Evolutionary conservation across 2,797 vertebrate genomes (phyloP), one percentile per base, ranked within the genome.

Genomic region (Premnoplex brunnescens): DNA sequence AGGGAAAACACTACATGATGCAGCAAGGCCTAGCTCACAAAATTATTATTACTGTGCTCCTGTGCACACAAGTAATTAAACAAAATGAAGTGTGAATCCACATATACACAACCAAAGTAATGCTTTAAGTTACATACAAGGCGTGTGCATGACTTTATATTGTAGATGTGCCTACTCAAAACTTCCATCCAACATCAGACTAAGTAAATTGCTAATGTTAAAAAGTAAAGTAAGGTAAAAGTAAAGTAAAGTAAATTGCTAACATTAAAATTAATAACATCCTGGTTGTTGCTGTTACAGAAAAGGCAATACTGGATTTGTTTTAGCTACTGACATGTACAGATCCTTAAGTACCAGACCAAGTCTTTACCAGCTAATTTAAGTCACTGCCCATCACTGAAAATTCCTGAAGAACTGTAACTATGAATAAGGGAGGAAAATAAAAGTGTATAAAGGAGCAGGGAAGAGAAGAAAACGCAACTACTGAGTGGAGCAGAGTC

Each of bases 401-500:
- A 14, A n/a, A 12, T 3, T 48, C 46, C 78, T 39, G 55, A 87
- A 39, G 74, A 85, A 41, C 59, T 3, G 0, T 7, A 69, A 22
- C 52, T 56, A 58, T 1, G 4, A 62, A 23, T 4, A 52, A 49
- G 4, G 0, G 4, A 59, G 51, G 19, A 60, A 60, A n/a, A 6
- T 3, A 37, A 52, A 49, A 36, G 24, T 0, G 20, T 10, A 36
- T 17, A 23, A 30, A 23, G 26, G 32, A 54, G 13, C 3, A 1
- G 8, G 14, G 43, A 44, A 48, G 34, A 58, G 39, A 34, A n/a
- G 44, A 24, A 27, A 44, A 28, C 1, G 4, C 14, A 54, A 2
- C 5, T 28, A 1, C 5, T 67, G 20, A 41, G 16, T 0, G 0
- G 39, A 69, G 49, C 17, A 64, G 55, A 59, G 56, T 1, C 30